Conservation (phyloP, 2,797 vertebrate genomes). For the Cryptoblepharus egeriae region DNA sequence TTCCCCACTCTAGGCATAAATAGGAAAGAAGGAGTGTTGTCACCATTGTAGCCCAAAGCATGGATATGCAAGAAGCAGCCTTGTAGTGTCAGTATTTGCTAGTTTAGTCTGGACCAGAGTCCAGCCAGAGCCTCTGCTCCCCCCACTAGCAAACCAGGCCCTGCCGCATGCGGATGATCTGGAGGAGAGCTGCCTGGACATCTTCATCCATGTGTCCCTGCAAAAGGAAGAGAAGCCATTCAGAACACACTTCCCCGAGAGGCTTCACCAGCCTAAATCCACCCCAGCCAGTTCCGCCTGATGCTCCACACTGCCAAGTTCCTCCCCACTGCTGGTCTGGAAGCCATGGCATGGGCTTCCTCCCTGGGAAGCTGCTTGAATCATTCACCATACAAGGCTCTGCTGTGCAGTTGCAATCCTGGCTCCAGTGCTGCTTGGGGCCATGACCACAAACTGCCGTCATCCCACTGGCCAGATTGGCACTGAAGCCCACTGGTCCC, state of each 20-base stretch:
- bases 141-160: constrained; percentile 90
- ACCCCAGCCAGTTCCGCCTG: too few relatives aligned
- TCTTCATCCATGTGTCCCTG: constrained; percentile 99
- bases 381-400: too few relatives aligned
- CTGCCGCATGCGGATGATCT: constrained; percentile 98
- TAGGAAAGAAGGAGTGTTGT: neutral
- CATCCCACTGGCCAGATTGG: too few relatives aligned
- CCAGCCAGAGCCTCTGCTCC: neutral
- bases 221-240: constrained; percentile 6
- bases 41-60: neutral
- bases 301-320: too few relatives aligned
- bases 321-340: too few relatives aligned
- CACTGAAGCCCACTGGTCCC: too few relatives aligned
- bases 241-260: neutral
- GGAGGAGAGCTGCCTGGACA: constrained; percentile 93
- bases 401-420: too few relatives aligned
- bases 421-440: too few relatives aligned
- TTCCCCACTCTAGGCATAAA: neutral
- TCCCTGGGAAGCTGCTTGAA: too few relatives aligned
- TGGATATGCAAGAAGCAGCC: neutral
- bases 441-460: too few relatives aligned
- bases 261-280: too few relatives aligned
- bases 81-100: neutral
- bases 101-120: neutral
- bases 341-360: too few relatives aligned